Evolutionary conservation across 2,113 vertebrate species (phyloP).

Genomic region (Grus americana): DNA sequence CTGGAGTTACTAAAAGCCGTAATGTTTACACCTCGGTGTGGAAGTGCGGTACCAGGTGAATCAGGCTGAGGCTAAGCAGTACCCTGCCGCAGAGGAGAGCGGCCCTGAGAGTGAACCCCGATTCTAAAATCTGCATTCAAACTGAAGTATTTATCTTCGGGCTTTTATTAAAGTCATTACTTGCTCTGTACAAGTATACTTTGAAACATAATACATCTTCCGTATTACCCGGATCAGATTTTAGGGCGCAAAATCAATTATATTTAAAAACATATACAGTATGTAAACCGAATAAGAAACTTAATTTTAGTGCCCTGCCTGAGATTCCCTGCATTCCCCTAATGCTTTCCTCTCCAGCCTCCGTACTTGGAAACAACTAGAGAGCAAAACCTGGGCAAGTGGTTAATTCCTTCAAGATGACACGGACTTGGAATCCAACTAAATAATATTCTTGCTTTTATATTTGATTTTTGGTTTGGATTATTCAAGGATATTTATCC

Average conservation of each 20-base stretch:
- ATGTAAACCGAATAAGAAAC: background rate
- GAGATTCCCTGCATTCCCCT: background rate
- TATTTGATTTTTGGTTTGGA: conserved; percentile 26
- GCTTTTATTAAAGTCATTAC: background rate
- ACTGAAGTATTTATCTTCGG: background rate
- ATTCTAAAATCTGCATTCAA: background rate
- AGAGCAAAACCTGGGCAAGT: background rate
- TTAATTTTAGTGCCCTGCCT: background rate
- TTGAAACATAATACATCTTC: background rate
- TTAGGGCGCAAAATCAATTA: background rate
- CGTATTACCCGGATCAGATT: background rate
- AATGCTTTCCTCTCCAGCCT: background rate
- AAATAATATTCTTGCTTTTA: conserved; percentile 6
- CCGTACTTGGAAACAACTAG: background rate
- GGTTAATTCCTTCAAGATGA: conserved; percentile 10
- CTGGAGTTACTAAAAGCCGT: background rate
- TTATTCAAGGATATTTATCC: conserved; percentile 15
- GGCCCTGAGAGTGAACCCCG: background rate
- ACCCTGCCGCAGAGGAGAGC: background rate
- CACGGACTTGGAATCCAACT: background rate
- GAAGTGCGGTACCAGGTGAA: background rate
- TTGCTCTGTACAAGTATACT: background rate
- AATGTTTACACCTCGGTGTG: background rate
- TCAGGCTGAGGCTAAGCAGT: background rate
- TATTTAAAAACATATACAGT: background rate